phyloP scores from a whole-genome alignment of 2,797 vertebrate species.

The Mastacembelus armatus region DNA sequence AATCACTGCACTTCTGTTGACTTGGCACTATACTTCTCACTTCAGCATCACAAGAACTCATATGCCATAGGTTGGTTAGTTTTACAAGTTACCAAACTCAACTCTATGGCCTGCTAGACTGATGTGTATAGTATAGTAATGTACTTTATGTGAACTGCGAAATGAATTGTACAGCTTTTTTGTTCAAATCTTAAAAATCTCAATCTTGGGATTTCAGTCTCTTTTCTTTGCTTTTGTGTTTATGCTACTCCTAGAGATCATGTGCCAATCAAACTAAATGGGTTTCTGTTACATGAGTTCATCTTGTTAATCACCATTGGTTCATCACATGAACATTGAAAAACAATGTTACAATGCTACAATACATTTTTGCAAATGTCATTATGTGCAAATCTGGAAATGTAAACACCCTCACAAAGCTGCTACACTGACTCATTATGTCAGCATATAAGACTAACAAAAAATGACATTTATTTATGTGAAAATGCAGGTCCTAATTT shows the following conservation, averaged over 20 bases:
- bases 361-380: constrained; percentile 45
- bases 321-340: constrained; percentile 29
- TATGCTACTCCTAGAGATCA: not conserved
- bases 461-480: constrained; percentile 26
- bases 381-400: constrained; percentile 51
- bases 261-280: not conserved
- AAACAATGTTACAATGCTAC: constrained; percentile 32
- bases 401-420: constrained; percentile 21
- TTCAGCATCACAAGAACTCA: constrained; percentile 45
- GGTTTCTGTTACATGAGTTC: not conserved
- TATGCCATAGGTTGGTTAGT: constrained; percentile 54
- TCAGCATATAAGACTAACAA: not conserved
- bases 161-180: not conserved
- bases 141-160: not conserved
- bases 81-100: constrained; percentile 45
- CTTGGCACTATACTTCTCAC: constrained; percentile 52
- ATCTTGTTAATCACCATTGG: constrained; percentile 23
- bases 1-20: constrained; percentile 56
- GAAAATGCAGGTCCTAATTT: constrained; percentile 21
- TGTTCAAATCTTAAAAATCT: not conserved
- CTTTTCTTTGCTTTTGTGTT: not conserved
- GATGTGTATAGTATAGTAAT: not conserved
- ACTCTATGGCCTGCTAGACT: not conserved
- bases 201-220: not conserved
- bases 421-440: constrained; percentile 9